Percentiles rank a stretch among this genome's conserved stretches.
Conservation (phyloP, 1,140 invertebrate genomes). For the Drosophila nigrodunni region DNA sequence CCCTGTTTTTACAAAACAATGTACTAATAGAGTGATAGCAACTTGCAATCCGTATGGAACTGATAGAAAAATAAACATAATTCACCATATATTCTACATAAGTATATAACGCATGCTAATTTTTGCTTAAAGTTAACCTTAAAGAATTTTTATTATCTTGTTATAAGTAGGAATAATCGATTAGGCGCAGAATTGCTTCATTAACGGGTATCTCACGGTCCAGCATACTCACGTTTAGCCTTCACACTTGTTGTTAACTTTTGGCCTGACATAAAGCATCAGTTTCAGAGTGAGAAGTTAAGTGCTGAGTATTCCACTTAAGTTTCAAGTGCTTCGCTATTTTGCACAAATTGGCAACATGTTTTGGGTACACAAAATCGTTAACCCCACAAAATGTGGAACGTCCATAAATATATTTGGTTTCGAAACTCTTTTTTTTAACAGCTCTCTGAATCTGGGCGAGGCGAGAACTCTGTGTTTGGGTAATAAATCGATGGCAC, state of each 20-base stretch:
- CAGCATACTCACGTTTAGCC: not conserved
- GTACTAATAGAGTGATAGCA: no score
- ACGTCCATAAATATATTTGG: conserved; percentile 42
- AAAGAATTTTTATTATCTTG: no score
- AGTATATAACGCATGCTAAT: no score
- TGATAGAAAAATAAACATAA: no score
- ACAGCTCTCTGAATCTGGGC: not conserved
- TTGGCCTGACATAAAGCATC: not conserved
- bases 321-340: conserved; percentile 25
- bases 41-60: no score
- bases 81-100: no score
- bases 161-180: no score
- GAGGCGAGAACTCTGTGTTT: conserved; percentile 16
- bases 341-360: conserved; percentile 38
- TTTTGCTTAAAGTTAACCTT: no score
- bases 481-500: conserved; percentile 50
- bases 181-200: not conserved
- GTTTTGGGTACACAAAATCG: conserved; percentile 1
- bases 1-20: no score
- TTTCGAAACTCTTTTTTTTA: conserved; percentile 29
- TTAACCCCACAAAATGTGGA: conserved; percentile 23
- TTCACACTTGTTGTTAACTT: conserved; percentile 1
- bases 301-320: conserved; percentile 9
- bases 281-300: conserved; percentile 4
- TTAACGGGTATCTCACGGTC: not conserved